Evolutionary conservation across 2,888 invertebrate genomes (phyloP).

Genomic region (Altica lythri): DNA sequence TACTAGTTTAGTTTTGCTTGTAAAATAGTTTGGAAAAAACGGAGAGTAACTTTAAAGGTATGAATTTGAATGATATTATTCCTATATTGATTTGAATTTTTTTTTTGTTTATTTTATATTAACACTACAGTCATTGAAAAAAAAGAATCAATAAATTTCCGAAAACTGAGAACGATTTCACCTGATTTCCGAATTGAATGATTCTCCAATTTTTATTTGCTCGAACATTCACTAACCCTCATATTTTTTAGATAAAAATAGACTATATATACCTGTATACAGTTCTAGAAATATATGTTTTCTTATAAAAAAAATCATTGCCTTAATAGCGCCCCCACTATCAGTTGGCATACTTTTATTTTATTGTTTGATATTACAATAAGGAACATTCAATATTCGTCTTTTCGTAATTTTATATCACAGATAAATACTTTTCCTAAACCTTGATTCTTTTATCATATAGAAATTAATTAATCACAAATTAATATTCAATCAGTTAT

Average conservation of each 20-base stretch:
- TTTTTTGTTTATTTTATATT: too few relatives aligned
- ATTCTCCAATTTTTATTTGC: too few relatives aligned
- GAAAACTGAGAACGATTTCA: too few relatives aligned
- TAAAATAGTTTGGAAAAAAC: slow-evolving; percentile 16
- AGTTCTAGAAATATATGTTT: neutral
- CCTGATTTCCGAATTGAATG: too few relatives aligned
- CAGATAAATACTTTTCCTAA: slow-evolving; percentile 10
- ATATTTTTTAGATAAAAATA: too few relatives aligned
- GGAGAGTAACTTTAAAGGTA: slow-evolving; percentile 18
- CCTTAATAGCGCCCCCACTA: slow-evolving; percentile 9
- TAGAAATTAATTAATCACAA: neutral
- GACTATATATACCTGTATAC: too few relatives aligned
- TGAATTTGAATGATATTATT: neutral
- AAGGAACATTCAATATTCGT: neutral
- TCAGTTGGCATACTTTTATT: too few relatives aligned
- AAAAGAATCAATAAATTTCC: too few relatives aligned
- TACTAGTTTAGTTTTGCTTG: too few relatives aligned
- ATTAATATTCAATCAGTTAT: neutral
- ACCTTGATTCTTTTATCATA: slow-evolving; percentile 17
- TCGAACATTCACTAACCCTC: too few relatives aligned
- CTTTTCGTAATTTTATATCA: slow-evolving; percentile 1
- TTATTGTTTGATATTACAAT: slow-evolving; percentile 21
- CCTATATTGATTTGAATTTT: neutral
- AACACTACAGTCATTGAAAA: too few relatives aligned
- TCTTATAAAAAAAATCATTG: slow-evolving; percentile 2